These are phyloP conservation scores for Xerus inauris DNA, from an alignment of 2,113 vertebrate species.

Conservation along the genomic window DNA sequence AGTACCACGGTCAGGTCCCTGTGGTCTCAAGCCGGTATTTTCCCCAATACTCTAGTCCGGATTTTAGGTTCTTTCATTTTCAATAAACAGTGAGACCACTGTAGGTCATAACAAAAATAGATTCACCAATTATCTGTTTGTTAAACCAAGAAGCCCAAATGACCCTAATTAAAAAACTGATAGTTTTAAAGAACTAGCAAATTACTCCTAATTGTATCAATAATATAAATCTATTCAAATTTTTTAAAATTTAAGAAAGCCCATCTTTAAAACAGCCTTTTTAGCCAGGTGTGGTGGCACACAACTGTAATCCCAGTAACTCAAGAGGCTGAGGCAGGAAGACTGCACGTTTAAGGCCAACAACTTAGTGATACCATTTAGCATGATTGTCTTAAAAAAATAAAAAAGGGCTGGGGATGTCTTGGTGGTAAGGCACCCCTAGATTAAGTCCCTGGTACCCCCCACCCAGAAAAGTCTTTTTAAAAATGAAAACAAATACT, in stretches of 20 bases:
- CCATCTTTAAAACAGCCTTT: not conserved
- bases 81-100: not conserved
- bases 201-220: not conserved
- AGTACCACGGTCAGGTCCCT: not conserved
- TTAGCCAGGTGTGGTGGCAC: no score
- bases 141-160: not conserved
- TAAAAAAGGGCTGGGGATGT: no score
- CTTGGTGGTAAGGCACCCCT: no score
- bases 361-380: no score
- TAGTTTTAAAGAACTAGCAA: not conserved
- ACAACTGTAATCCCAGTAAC: no score
- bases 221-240: not conserved
- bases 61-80: not conserved
- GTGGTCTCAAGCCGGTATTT: not conserved
- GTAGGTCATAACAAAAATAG: not conserved
- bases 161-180: not conserved
- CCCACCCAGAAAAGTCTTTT: not conserved
- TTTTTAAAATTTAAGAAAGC: not conserved
- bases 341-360: no score
- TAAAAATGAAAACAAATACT: slow-evolving; percentile 9
- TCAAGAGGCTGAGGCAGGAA: no score
- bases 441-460: no score
- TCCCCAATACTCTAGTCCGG: not conserved
- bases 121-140: not conserved
- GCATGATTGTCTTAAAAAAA: no score